Evolutionary conservation across 2,888 invertebrate genomes (phyloP).

Genomic region (Thysanoteuthis rhombus): DNA sequence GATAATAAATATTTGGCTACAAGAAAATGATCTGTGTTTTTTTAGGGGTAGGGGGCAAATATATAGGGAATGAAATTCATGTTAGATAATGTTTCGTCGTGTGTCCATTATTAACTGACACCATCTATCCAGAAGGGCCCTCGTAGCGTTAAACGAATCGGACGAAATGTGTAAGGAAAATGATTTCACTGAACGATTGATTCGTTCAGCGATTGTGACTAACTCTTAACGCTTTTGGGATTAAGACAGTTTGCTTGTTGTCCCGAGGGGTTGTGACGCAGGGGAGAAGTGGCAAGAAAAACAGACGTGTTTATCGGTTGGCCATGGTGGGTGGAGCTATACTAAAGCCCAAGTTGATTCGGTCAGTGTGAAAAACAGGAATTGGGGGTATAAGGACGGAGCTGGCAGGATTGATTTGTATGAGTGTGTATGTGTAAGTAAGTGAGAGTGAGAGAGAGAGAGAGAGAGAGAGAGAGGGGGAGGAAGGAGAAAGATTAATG

Average conservation of each 20-base stretch:
- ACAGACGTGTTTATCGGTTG: neutral
- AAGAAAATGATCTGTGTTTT: too few species aligned
- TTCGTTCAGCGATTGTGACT: neutral
- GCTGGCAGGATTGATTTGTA: too few species aligned
- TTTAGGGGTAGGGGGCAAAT: too few species aligned
- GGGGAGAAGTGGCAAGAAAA: neutral
- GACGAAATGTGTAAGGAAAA: neutral
- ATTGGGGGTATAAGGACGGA: too few species aligned
- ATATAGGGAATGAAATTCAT: neutral
- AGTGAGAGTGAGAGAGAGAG: too few species aligned
- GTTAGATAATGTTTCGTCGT: neutral
- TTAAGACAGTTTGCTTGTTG: neutral
- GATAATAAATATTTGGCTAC: too few species aligned
- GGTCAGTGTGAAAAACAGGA: neutral
- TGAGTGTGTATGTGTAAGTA: too few species aligned
- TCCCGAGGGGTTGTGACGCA: neutral
- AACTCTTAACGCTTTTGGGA: neutral
- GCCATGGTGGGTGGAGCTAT: too few species aligned
- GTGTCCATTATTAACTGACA: neutral
- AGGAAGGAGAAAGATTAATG: too few species aligned
- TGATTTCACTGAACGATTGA: neutral
- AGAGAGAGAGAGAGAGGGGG: too few species aligned
- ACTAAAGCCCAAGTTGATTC: neutral
- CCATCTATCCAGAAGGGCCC: neutral
- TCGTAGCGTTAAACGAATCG: neutral